Percentiles rank a stretch among this genome's conserved stretches.
phyloP scores from a whole-genome alignment of 2,797 vertebrate species.

The Scomberomorus guttatus region DNA sequence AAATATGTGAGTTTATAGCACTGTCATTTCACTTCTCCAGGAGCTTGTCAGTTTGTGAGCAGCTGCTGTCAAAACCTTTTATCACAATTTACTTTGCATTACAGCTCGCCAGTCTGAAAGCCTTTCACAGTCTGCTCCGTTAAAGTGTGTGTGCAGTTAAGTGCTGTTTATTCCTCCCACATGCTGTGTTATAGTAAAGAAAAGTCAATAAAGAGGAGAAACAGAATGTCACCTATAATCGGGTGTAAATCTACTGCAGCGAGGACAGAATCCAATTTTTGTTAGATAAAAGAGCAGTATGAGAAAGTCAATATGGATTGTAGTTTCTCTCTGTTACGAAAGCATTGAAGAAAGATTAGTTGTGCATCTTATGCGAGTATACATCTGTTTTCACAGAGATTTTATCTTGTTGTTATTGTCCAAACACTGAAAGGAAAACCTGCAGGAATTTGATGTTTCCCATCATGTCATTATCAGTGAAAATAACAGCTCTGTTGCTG shows the following conservation, averaged over 20 bases:
- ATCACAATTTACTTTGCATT: conserved; percentile 20
- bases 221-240: conserved; percentile 26
- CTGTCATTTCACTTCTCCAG: conserved; percentile 10
- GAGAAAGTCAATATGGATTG: conserved; percentile 24
- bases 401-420: conserved; percentile 35
- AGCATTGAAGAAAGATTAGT: conserved; percentile 18
- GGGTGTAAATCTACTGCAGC: conserved; percentile 26
- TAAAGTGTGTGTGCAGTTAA: not conserved
- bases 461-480: conserved; percentile 13
- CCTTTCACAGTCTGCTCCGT: conserved; percentile 16
- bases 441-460: conserved; percentile 27
- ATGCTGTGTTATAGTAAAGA: not conserved
- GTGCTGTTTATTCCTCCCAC: conserved; percentile 20
- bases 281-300: not conserved
- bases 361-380: not conserved
- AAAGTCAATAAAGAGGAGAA: conserved; percentile 26
- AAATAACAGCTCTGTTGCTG: conserved; percentile 9
- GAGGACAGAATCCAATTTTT: not conserved
- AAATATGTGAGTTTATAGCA: conserved; percentile 6
- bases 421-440: conserved; percentile 26
- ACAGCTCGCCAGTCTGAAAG: not conserved
- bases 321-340: not conserved
- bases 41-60: conserved; percentile 22
- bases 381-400: conserved; percentile 13
- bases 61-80: conserved; percentile 35